Evolutionary conservation across 92 coral and sea anemone species (phyloP), one percentile per base, ranked within the genome.

Genomic region (Isaurus tuberculatus): DNA sequence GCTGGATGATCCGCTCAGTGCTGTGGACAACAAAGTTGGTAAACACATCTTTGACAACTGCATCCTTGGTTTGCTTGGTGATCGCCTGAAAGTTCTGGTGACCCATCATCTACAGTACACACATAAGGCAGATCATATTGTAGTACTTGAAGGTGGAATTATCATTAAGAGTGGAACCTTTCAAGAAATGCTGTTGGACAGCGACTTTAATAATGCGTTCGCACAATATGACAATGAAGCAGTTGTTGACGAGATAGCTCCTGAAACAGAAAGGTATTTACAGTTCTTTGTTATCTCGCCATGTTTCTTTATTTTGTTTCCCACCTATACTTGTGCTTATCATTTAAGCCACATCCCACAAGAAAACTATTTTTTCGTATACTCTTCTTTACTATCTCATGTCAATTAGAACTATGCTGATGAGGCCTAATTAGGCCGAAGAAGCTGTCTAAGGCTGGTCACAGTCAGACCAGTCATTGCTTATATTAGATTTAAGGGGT

Each of bases 71-170:
- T 34, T 69, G 30, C 3, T 69, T 48, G 16, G 17, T 17, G 51
- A 33, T 19, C 26, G 74, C 19, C 74, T 69, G 4, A 69, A 69
- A 20, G 10, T 69, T 28, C 30, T 69, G 49, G 74, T 69, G 46
- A 69, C 74, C 30, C 74, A 69, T 36, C 74, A 69, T 19, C 74
- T 69, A 2, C 74, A 69, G 74, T 69, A 69, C 49, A 69, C 74
- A 36, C 34, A 69, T 23, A 34, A 69, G 28, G 74, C 74, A 33
- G 74, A 69, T 33, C 36, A 69, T 27, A 69, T 69, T 36, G 48
- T 69, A 19, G 74, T 69, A 5, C 74, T 69, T 33, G 28, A 69
- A 23, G 49, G 29, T 14, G 74, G 74, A 5, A 69, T 26, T 8
- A 37, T 69, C 37, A 22, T 30, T 5, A 69, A 69, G 30, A 69